phyloP scores from a whole-genome alignment of 2,113 vertebrate genomes.

The Silurus meridionalis region DNA sequence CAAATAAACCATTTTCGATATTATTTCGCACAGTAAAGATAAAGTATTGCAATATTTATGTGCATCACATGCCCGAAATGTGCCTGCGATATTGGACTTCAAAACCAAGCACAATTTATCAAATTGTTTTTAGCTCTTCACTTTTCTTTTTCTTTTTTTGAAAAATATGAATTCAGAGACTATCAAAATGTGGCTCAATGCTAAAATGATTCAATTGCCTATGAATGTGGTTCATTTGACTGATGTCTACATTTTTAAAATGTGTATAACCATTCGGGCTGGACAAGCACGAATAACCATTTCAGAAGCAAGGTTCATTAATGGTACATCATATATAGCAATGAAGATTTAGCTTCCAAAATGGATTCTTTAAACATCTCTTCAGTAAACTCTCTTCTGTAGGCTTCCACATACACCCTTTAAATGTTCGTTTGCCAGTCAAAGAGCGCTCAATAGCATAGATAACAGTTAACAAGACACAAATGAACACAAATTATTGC shows the following conservation, averaged over 20 bases:
- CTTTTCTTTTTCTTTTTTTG: neutral
- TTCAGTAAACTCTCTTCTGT: neutral
- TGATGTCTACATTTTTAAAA: neutral
- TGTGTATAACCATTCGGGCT: neutral
- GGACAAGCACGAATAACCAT: neutral
- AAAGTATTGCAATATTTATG: slow-evolving; percentile 11
- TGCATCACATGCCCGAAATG: neutral
- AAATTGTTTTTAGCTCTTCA: neutral
- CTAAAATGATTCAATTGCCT: neutral
- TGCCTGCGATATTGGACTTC: neutral
- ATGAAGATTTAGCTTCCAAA: neutral
- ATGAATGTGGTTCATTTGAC: neutral
- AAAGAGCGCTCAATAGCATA: neutral
- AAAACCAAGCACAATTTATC: neutral
- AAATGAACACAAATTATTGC: neutral
- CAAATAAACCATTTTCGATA: slow-evolving; percentile 1
- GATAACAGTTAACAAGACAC: neutral
- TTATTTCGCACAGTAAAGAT: neutral
- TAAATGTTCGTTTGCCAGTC: neutral
- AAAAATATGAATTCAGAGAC: neutral
- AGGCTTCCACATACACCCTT: neutral
- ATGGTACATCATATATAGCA: neutral
- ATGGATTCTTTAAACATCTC: neutral
- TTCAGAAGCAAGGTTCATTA: neutral
- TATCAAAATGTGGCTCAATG: neutral